Conservation (phyloP, 2,113 vertebrate genomes). For the Phalacrocorax brasilianus region DNA sequence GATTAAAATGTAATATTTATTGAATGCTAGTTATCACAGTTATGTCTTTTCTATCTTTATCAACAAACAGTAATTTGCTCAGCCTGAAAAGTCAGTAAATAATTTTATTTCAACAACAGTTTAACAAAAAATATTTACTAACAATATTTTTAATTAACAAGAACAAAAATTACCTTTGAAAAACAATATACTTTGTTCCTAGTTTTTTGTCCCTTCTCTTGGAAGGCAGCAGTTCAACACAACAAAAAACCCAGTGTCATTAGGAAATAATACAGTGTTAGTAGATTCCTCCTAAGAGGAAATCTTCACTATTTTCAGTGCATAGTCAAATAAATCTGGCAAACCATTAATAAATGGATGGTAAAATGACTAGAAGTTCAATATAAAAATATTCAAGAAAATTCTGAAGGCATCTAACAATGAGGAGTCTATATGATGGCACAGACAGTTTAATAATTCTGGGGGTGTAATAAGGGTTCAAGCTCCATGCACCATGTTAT, state of each 20-base stretch:
- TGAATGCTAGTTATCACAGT: not conserved
- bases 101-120: not conserved
- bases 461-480: not conserved
- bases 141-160: not conserved
- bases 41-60: not conserved
- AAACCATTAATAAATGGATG: not conserved
- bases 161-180: not conserved
- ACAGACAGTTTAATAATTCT: not conserved
- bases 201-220: not conserved
- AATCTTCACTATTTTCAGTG: not conserved
- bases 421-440: not conserved
- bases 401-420: not conserved
- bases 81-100: not conserved
- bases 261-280: not conserved
- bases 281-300: not conserved
- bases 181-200: not conserved
- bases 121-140: not conserved
- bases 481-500: not conserved
- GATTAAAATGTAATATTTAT: not conserved
- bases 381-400: not conserved
- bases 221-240: not conserved
- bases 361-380: not conserved
- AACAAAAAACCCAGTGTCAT: not conserved
- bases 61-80: not conserved
- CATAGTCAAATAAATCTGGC: not conserved